A percentile compares a stretch with the other conserved stretches of the same genome.
Evolutionary conservation across 2,888 invertebrate species (phyloP).

Genomic region (Bimastos eiseni): DNA sequence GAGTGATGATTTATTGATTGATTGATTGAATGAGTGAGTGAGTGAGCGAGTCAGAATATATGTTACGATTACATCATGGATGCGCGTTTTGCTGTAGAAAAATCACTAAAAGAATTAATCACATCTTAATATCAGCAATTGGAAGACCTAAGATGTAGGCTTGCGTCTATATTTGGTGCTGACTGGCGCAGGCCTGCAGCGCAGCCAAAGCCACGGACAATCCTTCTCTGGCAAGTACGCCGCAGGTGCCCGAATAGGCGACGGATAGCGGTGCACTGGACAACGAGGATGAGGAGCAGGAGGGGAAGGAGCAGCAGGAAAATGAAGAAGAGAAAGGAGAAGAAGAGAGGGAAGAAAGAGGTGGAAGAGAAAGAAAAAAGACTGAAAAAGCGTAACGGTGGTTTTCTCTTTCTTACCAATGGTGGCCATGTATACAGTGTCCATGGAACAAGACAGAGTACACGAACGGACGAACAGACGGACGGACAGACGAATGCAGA

Average conservation of each 20-base stretch:
- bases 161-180: background rate
- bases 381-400: background rate
- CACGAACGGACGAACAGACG: background rate
- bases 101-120: background rate
- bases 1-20: too few relatives aligned
- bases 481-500: background rate
- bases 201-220: background rate
- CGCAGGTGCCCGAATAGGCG: conserved; percentile 5
- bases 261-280: background rate
- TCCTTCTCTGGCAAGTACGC: background rate
- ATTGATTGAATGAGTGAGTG: conserved; percentile 5
- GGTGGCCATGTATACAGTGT: too few relatives aligned
- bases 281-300: background rate
- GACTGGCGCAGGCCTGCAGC: background rate
- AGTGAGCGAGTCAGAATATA: background rate
- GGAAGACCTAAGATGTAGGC: background rate
- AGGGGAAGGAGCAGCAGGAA: background rate
- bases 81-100: background rate
- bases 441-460: background rate
- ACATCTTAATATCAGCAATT: background rate
- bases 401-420: conserved; percentile 13
- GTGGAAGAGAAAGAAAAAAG: background rate
- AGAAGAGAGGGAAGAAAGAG: background rate
- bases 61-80: background rate
- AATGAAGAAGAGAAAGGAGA: background rate